A percentile compares a stretch with the other conserved stretches of the same genome.
Conservation (phyloP, 2,113 vertebrate genomes). For the Centrocercus urophasianus region DNA sequence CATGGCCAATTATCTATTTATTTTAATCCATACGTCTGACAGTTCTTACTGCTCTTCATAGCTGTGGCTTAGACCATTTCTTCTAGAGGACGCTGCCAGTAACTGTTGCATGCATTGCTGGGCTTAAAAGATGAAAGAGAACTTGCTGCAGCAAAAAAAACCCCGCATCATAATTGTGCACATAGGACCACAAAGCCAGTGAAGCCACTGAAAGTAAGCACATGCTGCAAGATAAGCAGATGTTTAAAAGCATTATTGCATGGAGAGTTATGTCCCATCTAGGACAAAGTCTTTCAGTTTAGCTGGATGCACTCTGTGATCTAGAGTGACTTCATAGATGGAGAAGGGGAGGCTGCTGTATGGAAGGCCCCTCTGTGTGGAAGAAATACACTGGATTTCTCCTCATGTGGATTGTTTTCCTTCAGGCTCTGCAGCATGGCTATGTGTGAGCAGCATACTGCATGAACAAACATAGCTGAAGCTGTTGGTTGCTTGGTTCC, state of each 20-base stretch:
- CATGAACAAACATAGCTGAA: neutral
- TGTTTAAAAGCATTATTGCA: neutral
- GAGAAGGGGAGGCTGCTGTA: neutral
- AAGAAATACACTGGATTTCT: neutral
- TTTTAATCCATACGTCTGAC: neutral
- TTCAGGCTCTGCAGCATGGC: accelerated
- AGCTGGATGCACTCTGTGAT: neutral
- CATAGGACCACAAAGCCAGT: accelerated
- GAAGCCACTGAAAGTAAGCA: neutral
- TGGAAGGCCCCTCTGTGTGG: neutral
- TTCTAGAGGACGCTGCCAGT: neutral
- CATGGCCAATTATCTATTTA: neutral
- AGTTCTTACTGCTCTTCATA: neutral
- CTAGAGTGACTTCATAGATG: neutral
- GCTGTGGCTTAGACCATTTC: neutral
- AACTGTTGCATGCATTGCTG: neutral
- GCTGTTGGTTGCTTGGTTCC: neutral
- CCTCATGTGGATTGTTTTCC: neutral
- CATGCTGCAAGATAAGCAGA: neutral
- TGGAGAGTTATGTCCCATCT: neutral
- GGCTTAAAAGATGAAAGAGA: neutral
- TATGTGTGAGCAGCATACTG: neutral
- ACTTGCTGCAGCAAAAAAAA: neutral
- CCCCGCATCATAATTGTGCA: accelerated
- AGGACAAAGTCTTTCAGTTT: neutral